A percentile compares a stretch with the other conserved stretches of the same genome.
These are phyloP conservation scores for Pseudoips prasinana DNA, from an alignment of 2,888 invertebrate genomes.

Conservation along the genomic window DNA sequence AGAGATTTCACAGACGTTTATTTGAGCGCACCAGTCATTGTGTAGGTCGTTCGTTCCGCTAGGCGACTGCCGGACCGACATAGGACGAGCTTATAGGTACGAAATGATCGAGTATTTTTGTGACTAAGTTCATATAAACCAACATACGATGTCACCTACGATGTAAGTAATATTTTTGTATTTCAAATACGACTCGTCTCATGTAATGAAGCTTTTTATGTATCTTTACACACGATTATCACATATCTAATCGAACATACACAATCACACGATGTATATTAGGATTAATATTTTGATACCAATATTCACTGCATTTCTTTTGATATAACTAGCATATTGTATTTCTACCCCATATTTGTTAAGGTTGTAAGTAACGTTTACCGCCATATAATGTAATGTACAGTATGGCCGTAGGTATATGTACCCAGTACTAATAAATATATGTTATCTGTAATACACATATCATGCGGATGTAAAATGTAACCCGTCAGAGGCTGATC, in stretches of 20 bases:
- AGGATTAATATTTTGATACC: constrained; percentile 78
- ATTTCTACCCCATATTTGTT: constrained; percentile 64
- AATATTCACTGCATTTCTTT: constrained; percentile 76
- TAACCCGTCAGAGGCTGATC: constrained; percentile 63
- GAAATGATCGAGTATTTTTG: constrained; percentile 52
- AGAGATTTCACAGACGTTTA: constrained; percentile 48
- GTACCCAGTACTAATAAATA: constrained; percentile 70
- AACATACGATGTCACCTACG: constrained; percentile 48
- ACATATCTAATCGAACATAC: constrained; percentile 75
- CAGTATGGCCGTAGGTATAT: constrained; percentile 68
- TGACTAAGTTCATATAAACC: constrained; percentile 43
- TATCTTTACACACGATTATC: constrained; percentile 72
- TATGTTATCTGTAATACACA: constrained; percentile 72
- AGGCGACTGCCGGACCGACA: constrained; percentile 20
- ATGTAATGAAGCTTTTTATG: constrained; percentile 54
- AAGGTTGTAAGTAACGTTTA: constrained; percentile 66
- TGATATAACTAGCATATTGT: constrained; percentile 66
- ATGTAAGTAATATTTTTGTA: constrained; percentile 73
- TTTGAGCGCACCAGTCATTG: constrained; percentile 55
- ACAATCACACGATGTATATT: constrained; percentile 66
- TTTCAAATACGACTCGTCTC: constrained; percentile 57
- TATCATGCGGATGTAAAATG: constrained; percentile 74
- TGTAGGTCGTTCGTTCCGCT: constrained; percentile 33
- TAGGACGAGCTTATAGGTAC: constrained; percentile 48
- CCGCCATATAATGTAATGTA: constrained; percentile 73